Evolutionary conservation across 2,888 invertebrate species (phyloP).

Genomic region (Macroteleia sp.): DNA sequence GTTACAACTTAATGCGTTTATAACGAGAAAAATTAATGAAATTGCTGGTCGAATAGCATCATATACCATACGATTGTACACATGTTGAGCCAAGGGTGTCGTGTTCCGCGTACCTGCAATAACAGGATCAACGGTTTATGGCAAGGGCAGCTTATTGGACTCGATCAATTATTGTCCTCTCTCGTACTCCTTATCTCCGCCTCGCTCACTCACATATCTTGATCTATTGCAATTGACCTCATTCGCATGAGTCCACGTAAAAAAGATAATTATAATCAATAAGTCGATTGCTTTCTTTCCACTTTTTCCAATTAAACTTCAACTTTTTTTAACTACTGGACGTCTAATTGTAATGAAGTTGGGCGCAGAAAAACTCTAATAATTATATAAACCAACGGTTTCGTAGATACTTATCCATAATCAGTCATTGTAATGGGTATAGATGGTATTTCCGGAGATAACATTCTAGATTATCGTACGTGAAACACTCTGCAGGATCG

Average conservation of each 20-base stretch:
- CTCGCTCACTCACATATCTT: conserved; percentile 59
- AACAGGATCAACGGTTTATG: conserved; percentile 80
- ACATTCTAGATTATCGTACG: conserved; percentile 72
- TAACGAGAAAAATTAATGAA: conserved; percentile 58
- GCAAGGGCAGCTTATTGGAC: conserved; percentile 76
- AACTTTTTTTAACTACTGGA: neutral
- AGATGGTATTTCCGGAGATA: conserved; percentile 63
- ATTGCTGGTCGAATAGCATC: conserved; percentile 35
- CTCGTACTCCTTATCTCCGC: conserved; percentile 73
- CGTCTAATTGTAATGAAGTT: conserved; percentile 1
- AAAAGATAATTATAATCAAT: conserved; percentile 42
- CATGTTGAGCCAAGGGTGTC: conserved; percentile 61
- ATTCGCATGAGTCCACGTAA: conserved; percentile 40
- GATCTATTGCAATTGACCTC: conserved; percentile 60
- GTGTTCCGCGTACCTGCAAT: conserved; percentile 73
- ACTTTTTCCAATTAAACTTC: conserved; percentile 29
- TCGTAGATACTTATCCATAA: conserved; percentile 58
- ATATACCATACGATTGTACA: conserved; percentile 55
- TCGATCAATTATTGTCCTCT: conserved; percentile 80
- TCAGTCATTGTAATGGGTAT: conserved; percentile 62
- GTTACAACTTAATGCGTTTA: conserved; percentile 34
- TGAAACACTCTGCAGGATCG: conserved; percentile 72
- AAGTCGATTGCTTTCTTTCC: neutral
- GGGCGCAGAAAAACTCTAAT: conserved; percentile 13
- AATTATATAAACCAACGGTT: conserved; percentile 41